phyloP scores from a whole-genome alignment of 2,888 invertebrate genomes.

The Chironomus tentans region DNA sequence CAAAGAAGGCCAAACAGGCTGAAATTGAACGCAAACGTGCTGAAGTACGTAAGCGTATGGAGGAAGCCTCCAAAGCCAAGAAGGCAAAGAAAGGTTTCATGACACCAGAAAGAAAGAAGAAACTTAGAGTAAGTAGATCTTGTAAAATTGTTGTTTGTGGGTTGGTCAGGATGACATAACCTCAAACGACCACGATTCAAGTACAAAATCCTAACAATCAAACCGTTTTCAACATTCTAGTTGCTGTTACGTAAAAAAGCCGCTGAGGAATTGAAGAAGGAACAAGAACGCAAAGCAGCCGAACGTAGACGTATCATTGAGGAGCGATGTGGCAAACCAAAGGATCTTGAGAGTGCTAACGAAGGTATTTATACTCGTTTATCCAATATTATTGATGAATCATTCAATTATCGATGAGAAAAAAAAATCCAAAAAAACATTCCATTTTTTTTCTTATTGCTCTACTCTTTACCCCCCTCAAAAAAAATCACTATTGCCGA shows the following conservation, averaged over 20 bases:
- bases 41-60: slow-evolving; percentile 96
- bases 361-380: slow-evolving; percentile 61
- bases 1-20: slow-evolving; percentile 95
- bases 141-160: background rate
- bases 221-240: slow-evolving; percentile 43
- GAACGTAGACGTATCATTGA: slow-evolving; percentile 96
- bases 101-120: slow-evolving; percentile 99
- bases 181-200: too few relatives aligned
- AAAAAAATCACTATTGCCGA: too few relatives aligned
- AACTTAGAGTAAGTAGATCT: slow-evolving; percentile 76
- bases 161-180: too few relatives aligned
- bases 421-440: background rate
- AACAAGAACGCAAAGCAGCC: slow-evolving; percentile 97
- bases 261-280: slow-evolving; percentile 98
- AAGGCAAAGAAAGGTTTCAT: slow-evolving; percentile 99
- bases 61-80: slow-evolving; percentile 96
- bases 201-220: too few relatives aligned
- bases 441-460: background rate
- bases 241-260: slow-evolving; percentile 99
- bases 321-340: slow-evolving; percentile 87
- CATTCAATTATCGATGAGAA: too few relatives aligned
- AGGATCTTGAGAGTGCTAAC: slow-evolving; percentile 83
- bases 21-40: slow-evolving; percentile 98
- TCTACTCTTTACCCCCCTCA: background rate
- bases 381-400: background rate